Conservation (phyloP, 2,797 vertebrate species). For the Etheostoma perlongum region DNA sequence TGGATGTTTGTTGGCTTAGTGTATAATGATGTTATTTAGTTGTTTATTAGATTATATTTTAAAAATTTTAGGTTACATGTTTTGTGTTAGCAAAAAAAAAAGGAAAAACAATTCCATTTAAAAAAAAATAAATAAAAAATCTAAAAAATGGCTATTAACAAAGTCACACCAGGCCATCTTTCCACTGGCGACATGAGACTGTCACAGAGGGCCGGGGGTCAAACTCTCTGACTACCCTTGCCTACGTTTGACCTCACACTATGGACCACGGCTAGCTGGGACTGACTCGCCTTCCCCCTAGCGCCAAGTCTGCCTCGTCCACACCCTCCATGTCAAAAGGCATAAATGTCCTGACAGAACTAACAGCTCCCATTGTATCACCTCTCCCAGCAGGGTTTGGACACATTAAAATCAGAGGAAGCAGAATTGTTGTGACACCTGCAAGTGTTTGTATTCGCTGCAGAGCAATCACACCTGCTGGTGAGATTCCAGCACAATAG, state of each 20-base stretch:
- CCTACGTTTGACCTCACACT: constrained; percentile 62
- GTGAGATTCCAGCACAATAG: constrained; percentile 17
- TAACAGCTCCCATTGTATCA: constrained; percentile 67
- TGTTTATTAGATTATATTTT: neutral
- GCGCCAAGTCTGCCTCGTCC: constrained; percentile 28
- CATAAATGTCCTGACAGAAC: constrained; percentile 59
- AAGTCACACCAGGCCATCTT: neutral
- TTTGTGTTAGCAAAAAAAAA: neutral
- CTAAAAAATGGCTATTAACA: too few relatives aligned
- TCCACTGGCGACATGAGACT: constrained; percentile 25
- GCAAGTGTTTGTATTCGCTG: constrained; percentile 57
- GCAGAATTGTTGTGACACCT: constrained; percentile 62
- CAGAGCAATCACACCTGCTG: constrained; percentile 54
- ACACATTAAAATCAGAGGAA: constrained; percentile 50
- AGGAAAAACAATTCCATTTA: neutral
- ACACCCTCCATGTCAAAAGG: constrained; percentile 44
- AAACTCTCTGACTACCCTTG: constrained; percentile 20
- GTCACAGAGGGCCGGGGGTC: constrained; percentile 20
- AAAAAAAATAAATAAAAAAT: neutral
- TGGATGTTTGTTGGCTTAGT: too few relatives aligned
- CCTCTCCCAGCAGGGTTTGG: constrained; percentile 64
- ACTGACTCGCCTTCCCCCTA: constrained; percentile 36
- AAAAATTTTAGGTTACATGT: neutral
- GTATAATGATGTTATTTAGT: too few relatives aligned
- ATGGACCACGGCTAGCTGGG: constrained; percentile 20